Conservation (phyloP, 2,888 invertebrate genomes). For the Cancer borealis region DNA sequence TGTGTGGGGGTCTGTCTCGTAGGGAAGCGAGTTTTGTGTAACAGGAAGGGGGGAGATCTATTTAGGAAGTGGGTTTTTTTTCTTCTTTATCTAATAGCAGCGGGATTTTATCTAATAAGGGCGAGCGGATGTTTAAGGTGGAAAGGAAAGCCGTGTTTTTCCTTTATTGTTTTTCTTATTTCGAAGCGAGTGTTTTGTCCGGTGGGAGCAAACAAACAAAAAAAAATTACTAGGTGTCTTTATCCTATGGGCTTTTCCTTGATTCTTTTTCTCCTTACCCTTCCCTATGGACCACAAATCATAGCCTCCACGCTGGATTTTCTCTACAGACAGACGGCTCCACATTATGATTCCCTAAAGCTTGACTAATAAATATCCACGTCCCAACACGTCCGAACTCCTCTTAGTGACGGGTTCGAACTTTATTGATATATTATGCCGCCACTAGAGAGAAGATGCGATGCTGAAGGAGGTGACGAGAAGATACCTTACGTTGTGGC, state of each 20-base stretch:
- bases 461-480: not conserved
- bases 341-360: not conserved
- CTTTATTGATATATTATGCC: not conserved
- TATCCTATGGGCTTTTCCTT: too few species aligned
- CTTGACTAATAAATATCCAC: not conserved
- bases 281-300: not conserved
- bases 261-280: too few species aligned
- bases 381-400: not conserved
- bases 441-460: not conserved
- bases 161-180: too few species aligned
- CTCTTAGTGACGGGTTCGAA: not conserved
- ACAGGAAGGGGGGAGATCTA: not conserved
- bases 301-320: not conserved
- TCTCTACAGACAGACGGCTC: not conserved
- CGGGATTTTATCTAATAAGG: not conserved
- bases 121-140: too few species aligned
- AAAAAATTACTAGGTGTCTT: too few species aligned
- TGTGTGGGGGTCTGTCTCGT: not conserved
- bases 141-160: too few species aligned
- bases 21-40: not conserved
- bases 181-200: too few species aligned
- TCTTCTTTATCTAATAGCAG: not conserved
- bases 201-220: too few species aligned
- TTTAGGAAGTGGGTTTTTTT: not conserved
- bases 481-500: not conserved